Conservation (phyloP, 2,797 vertebrate genomes). For the Bufotes viridis region DNA sequence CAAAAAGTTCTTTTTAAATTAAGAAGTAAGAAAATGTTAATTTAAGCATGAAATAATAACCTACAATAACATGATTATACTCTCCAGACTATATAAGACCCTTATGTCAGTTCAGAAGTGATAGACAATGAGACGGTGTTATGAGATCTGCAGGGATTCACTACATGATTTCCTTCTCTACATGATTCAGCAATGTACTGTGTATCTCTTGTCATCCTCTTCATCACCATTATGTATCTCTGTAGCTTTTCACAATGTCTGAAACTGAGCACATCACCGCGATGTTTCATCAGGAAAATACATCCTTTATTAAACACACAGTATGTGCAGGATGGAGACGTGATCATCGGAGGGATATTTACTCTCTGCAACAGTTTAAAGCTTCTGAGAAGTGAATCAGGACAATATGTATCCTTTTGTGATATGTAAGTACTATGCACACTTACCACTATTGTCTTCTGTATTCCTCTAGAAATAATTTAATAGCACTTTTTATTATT, state of each 20-base stretch:
- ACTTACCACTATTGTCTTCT: neutral
- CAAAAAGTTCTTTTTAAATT: neutral
- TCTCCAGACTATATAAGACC: neutral
- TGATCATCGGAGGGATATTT: slow-evolving; percentile 8
- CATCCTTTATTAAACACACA: neutral
- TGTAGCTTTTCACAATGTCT: neutral
- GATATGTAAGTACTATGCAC: neutral
- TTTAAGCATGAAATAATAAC: neutral
- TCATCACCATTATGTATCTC: neutral
- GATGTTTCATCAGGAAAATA: neutral
- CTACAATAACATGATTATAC: neutral
- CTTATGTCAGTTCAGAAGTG: neutral
- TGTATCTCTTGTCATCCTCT: neutral
- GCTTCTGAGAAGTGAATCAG: neutral
- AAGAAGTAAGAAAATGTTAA: neutral
- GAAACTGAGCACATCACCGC: neutral
- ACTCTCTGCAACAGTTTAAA: neutral
- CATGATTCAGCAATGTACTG: neutral
- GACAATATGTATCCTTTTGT: neutral
- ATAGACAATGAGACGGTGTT: neutral
- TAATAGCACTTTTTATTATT: neutral
- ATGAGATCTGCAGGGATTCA: neutral
- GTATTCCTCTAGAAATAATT: neutral
- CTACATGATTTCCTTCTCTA: neutral
- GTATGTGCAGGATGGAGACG: neutral